Conservation (phyloP, 2,113 vertebrate genomes). For the Loxodonta africana region DNA sequence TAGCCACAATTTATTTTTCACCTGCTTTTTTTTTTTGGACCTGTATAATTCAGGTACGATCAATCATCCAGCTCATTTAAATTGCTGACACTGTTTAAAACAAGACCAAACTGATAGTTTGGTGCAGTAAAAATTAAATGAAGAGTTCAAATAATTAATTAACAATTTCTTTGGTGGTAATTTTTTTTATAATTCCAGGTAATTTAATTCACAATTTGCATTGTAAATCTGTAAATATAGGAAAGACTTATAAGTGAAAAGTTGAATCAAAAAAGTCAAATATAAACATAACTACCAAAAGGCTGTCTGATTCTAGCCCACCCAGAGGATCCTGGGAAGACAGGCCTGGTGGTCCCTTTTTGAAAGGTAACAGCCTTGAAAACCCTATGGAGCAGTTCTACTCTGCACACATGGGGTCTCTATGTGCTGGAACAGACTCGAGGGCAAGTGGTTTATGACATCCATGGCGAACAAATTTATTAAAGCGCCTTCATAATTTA, state of each 20-base stretch:
- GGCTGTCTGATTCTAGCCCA: not conserved
- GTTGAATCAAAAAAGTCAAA: not conserved
- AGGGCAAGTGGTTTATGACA: not conserved
- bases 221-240: not conserved
- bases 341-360: not conserved
- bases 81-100: slow-evolving; percentile 41
- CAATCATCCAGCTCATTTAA: slow-evolving; percentile 25
- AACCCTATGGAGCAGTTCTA: not conserved
- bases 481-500: not conserved
- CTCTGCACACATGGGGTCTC: not conserved
- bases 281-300: not conserved
- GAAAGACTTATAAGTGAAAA: not conserved
- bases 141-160: not conserved
- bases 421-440: not conserved
- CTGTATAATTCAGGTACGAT: not conserved
- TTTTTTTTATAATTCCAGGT: slow-evolving; percentile 46
- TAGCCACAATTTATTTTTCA: slow-evolving; percentile 19
- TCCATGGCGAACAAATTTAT: not conserved
- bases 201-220: slow-evolving; percentile 14
- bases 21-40: slow-evolving; percentile 15
- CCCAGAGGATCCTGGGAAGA: not conserved
- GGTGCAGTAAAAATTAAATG: slow-evolving; percentile 26
- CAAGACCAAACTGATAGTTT: not conserved
- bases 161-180: not conserved
- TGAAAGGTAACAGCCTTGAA: not conserved